These are phyloP conservation scores for Anastrepha obliqua DNA, from an alignment of 1,140 invertebrate species.

Conservation along the genomic window DNA sequence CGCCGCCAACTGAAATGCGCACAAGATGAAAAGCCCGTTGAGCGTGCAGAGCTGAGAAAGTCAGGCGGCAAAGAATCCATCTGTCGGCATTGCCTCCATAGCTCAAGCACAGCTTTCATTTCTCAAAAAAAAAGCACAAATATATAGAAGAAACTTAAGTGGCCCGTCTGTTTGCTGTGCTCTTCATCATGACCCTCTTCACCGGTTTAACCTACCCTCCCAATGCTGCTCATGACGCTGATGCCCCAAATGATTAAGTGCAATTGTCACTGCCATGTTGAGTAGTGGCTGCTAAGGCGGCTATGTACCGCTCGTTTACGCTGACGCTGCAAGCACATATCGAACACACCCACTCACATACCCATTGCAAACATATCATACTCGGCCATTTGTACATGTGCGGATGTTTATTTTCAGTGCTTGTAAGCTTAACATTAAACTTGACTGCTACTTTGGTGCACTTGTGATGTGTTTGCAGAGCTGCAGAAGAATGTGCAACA, in stretches of 20 bases:
- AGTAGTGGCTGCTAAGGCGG: neutral
- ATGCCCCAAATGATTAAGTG: slow-evolving; percentile 25
- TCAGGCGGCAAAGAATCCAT: neutral
- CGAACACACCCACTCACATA: neutral
- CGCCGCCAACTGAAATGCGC: neutral
- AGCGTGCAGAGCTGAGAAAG: neutral
- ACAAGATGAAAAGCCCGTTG: neutral
- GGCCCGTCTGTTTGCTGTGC: slow-evolving; percentile 6
- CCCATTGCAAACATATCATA: neutral
- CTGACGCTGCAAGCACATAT: neutral
- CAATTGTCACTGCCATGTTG: slow-evolving; percentile 34
- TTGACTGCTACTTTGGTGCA: neutral
- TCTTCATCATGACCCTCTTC: slow-evolving; percentile 34
- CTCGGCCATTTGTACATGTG: neutral
- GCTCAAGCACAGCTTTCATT: neutral
- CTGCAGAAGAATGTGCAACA: neutral
- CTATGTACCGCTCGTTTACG: neutral
- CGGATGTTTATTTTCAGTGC: neutral
- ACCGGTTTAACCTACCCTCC: neutral
- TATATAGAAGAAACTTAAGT: neutral
- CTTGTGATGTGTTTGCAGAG: slow-evolving; percentile 1
- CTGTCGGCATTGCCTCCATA: neutral
- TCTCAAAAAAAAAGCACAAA: neutral
- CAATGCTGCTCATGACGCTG: neutral
- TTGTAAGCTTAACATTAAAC: slow-evolving; percentile 14